Evolutionary conservation across 1,140 invertebrate genomes (phyloP).

Genomic region (Gonatopus flavifemur): DNA sequence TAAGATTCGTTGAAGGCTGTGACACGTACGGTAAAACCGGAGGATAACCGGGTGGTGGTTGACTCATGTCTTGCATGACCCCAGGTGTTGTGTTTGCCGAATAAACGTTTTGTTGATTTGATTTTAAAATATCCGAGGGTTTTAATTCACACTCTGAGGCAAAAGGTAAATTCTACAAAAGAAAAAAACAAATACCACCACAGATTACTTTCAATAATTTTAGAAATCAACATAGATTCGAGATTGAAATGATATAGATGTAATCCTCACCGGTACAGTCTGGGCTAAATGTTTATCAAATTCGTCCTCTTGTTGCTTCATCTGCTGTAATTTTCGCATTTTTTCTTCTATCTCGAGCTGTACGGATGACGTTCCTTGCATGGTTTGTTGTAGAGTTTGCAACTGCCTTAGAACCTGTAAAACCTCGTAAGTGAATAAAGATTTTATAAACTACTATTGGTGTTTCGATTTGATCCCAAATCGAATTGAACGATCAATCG

Average conservation of each 20-base stretch:
- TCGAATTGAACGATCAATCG: background rate
- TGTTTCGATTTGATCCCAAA: background rate
- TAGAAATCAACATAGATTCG: background rate
- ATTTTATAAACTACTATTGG: background rate
- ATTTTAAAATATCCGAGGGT: conserved; percentile 55
- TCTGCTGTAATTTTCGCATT: conserved; percentile 68
- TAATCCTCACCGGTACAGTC: conserved; percentile 65
- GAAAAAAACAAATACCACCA: conserved; percentile 1
- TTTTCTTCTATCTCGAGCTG: conserved; percentile 71
- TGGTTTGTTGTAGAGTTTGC: conserved; percentile 64
- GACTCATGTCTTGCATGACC: conserved; percentile 60
- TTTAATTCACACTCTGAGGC: conserved; percentile 70
- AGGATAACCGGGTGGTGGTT: conserved; percentile 62
- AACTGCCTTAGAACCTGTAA: conserved; percentile 69
- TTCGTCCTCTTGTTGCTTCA: conserved; percentile 76
- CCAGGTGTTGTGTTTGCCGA: conserved; percentile 40
- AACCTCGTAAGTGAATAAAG: too few species aligned
- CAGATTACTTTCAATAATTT: background rate
- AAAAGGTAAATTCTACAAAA: conserved; percentile 65
- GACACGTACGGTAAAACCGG: conserved; percentile 48
- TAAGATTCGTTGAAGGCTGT: conserved; percentile 42
- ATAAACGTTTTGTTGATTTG: conserved; percentile 44
- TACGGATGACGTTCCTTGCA: conserved; percentile 48
- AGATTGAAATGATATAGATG: background rate
- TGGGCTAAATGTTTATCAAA: conserved; percentile 78